Evolutionary conservation across 2,113 vertebrate species (phyloP), one percentile per base, ranked within the genome.

Genomic region (Prunella fulvescens): DNA sequence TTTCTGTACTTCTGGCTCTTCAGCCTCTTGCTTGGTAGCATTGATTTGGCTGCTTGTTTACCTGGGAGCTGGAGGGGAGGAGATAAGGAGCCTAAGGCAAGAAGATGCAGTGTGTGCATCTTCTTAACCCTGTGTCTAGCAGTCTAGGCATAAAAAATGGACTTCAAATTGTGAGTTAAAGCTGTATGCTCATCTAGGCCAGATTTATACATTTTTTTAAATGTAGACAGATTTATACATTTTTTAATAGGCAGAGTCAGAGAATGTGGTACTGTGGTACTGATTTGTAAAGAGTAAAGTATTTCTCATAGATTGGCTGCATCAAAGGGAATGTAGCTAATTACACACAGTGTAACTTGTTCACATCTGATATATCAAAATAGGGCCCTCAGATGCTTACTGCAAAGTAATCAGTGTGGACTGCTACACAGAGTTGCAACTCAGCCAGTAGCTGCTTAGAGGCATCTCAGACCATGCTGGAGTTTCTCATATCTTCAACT

Each of bases 351-450:
- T 26, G 2, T 35, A 57, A 72, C 7, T 66, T 51, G 35, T 42
- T 37, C 10, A 19, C 8, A 11, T 66, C 37, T 62, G 47, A 29
- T 47, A 10, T 8, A 66, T 47, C 5, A 54, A 25, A 81, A 90
- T 45, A 61, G 65, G 20, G 16, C 29, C 11, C 10, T 69, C 14
- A 4, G 48, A 44, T 57, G 19, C 11, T 45, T 47, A 15, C 40
- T 67, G 11, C 7, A 24, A n/a, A n/a, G 47, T 40, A 19, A 1
- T 19, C 33, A 47, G 15, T 48, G 15, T 11, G 35, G n/a, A 11
- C 20, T 51, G 33, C 23, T 44, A 8, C 0, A 0, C 0, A 3
- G 22, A 56, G 25, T 17, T 25, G 10, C 4, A 57, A 13, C 10
- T 72, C 12, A 33, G 13, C 13, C 9, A 6, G 44, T 14, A 47